Base-by-base conservation (phyloP, 37 sponge, comb jelly and placozoan species). In the Spongilla lacustris region DNA sequence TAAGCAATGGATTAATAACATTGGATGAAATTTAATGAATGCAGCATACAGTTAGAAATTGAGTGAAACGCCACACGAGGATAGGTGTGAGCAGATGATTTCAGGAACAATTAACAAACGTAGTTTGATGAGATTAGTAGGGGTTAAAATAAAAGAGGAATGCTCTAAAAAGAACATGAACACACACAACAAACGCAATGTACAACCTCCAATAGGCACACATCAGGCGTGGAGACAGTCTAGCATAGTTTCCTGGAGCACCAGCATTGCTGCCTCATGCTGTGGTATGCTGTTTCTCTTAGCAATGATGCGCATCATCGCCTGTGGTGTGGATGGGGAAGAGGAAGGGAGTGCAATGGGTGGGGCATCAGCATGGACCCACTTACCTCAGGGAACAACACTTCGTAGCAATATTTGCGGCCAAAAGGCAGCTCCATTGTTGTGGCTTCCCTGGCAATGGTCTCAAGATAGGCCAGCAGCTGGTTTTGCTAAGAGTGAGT, bases 341-440 rank as follows among this genome's bases (percentile, higher is more conserved):
- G 33, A 74, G 70, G 70, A 8, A 27, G 70, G 70, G 31, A 13
- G 10, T 29, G 70, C 26, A 48, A 2, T 27, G 23, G 79, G 28
- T 31, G 37, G 79, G 5, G 79, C 22, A 29, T 26, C 4, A 19
- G 25, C 30, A 5, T 25, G 31, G 21, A 24, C 29, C 49, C 22
- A 49, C 80, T 13, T 14, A 79, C 81, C 68, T 81, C 81, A 32
- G 81, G 81, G 19, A 81, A 50, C 14, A 81, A 68, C 2, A 81
- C 81, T 1, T 81, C 81, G 11, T 19, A 21, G 4, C n/a, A 68
- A 12, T 81, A 81, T 68, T 25, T 66, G 36, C 33, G n/a, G 12
- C 31, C 66, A 79, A 23, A 29, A 79, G 14, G 23, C 1, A 22
- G 24, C 19, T 68, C 68, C n/a, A n/a, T n/a, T n/a, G 67, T 34